A percentile compares a stretch with the other conserved stretches of the same genome.
Conservation (phyloP, 2,888 invertebrate species). For the Exephanes ischioxanthus region DNA sequence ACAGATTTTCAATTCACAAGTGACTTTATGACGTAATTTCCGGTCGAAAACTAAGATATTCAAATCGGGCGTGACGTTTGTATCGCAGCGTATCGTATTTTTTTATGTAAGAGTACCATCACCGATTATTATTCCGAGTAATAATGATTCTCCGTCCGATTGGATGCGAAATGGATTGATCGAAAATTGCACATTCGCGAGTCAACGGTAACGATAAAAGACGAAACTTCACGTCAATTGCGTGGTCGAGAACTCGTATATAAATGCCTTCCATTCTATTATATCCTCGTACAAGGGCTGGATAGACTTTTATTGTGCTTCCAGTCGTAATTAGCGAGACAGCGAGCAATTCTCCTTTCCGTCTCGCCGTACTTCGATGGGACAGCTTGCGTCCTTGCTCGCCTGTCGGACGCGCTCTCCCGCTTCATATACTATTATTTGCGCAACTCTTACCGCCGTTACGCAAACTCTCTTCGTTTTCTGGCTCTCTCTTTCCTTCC, state of each 20-base stretch:
- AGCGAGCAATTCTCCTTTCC: conserved; percentile 51
- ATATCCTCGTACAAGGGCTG: neutral
- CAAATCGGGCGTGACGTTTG: too few species aligned
- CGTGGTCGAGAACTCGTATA: conserved; percentile 3
- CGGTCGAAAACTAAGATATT: too few species aligned
- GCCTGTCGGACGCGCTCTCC: neutral
- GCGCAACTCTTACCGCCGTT: conserved; percentile 47
- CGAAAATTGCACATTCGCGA: neutral
- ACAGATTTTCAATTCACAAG: too few species aligned
- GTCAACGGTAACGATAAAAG: neutral
- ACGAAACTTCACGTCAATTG: conserved; percentile 17
- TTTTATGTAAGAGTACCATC: neutral
- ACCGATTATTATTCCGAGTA: neutral
- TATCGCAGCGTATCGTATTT: neutral
- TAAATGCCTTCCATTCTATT: conserved; percentile 25
- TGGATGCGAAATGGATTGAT: neutral
- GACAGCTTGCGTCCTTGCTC: conserved; percentile 13
- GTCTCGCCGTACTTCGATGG: conserved; percentile 30
- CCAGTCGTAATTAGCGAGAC: conserved; percentile 60
- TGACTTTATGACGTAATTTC: too few species aligned
- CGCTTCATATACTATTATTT: conserved; percentile 59
- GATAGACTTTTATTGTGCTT: conserved; percentile 56
- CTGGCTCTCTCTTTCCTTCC: conserved; percentile 10
- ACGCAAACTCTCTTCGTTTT: conserved; percentile 54
- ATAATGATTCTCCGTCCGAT: neutral